These are phyloP conservation scores for Mesorhabditis belari DNA, from an alignment of 2,888 invertebrate genomes.

Conservation along the genomic window DNA sequence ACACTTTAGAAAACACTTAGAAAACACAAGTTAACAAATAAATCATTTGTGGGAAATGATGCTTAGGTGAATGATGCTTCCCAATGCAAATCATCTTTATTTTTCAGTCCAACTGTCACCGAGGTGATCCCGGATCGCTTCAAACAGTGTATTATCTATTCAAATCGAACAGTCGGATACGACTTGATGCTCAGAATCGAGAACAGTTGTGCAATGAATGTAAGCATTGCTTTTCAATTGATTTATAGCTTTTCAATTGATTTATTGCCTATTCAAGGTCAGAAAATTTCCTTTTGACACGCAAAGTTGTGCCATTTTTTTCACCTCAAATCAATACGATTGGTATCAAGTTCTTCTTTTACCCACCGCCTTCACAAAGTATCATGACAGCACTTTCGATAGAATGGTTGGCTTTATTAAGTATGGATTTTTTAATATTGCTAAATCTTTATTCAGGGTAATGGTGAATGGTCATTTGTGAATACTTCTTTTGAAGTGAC, in stretches of 20 bases:
- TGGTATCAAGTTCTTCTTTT: background rate
- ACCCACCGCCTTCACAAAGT: background rate
- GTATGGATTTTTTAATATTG: background rate
- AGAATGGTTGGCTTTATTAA: background rate
- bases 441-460: background rate
- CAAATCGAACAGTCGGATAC: background rate
- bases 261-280: background rate
- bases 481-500: background rate
- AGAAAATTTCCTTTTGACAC: background rate
- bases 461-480: background rate
- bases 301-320: background rate
- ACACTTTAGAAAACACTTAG: background rate
- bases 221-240: background rate
- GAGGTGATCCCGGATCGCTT: background rate
- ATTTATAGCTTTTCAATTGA: background rate
- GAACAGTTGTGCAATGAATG: background rate
- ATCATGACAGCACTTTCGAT: background rate
- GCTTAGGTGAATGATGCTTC: too few relatives aligned
- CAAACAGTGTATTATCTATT: background rate
- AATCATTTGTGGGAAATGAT: too few relatives aligned
- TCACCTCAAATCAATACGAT: background rate
- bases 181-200: background rate
- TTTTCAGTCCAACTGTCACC: background rate
- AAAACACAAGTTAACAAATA: background rate
- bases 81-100: background rate